phyloP scores from a whole-genome alignment of 2,888 invertebrate species.

The Pollenia amentaria region DNA sequence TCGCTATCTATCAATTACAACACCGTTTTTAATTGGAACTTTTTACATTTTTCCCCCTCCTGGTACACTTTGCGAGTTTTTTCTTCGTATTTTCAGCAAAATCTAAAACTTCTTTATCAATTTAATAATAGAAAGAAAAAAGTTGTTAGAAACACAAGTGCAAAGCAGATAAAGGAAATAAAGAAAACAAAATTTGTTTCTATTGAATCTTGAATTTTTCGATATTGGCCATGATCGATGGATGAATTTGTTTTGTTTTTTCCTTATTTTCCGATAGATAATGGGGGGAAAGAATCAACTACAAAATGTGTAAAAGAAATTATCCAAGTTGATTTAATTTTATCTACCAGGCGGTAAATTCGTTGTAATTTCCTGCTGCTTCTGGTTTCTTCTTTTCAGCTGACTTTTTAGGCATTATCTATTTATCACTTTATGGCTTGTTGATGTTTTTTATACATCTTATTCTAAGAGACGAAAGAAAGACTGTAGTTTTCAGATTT shows the following conservation, averaged over 20 bases:
- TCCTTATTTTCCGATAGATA: background rate
- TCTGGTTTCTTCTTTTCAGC: constrained; percentile 44
- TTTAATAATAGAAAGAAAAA: constrained; percentile 27
- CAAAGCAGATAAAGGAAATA: background rate
- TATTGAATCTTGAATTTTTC: background rate
- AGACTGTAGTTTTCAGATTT: background rate
- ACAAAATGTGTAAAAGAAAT: constrained; percentile 23
- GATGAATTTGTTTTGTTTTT: background rate
- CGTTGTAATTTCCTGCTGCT: constrained; percentile 70
- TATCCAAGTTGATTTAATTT: constrained; percentile 45
- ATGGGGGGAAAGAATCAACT: background rate
- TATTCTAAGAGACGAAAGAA: constrained; percentile 1
- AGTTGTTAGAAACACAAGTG: constrained; percentile 4
- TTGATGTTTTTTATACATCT: constrained; percentile 49
- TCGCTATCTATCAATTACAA: constrained; percentile 71
- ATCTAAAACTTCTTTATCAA: constrained; percentile 17
- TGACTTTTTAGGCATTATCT: constrained; percentile 52
- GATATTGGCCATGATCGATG: constrained; percentile 61
- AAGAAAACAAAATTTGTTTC: background rate
- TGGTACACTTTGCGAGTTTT: background rate
- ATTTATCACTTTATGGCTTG: constrained; percentile 63
- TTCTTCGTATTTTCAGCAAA: background rate
- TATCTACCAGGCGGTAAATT: constrained; percentile 68
- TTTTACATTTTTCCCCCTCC: background rate
- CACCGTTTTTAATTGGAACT: constrained; percentile 68